Conservation (phyloP, 2,888 invertebrate species). For the Aphodius sticticus region DNA sequence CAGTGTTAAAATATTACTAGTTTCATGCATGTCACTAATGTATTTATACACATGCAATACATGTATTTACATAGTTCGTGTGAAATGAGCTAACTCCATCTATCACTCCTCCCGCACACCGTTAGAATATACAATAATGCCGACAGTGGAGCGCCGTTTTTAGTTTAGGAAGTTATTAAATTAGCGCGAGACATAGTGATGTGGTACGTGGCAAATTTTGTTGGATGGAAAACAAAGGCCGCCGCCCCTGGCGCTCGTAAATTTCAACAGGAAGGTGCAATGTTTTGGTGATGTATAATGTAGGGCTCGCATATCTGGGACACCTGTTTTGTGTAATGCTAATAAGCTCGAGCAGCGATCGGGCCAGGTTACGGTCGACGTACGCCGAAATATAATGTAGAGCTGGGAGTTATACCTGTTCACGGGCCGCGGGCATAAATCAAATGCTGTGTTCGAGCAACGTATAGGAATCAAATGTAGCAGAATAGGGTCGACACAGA, state of each 20-base stretch:
- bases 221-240: slow-evolving; percentile 4
- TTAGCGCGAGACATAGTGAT: background rate
- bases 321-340: slow-evolving; percentile 18
- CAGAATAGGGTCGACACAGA: slow-evolving; percentile 32
- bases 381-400: slow-evolving; percentile 4
- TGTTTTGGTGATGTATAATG: slow-evolving; percentile 15
- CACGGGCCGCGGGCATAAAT: background rate
- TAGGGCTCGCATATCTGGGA: slow-evolving; percentile 14
- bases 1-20: background rate
- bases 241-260: slow-evolving; percentile 13
- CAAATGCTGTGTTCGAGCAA: background rate
- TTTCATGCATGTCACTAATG: background rate
- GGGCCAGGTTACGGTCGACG: background rate
- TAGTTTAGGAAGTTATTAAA: background rate
- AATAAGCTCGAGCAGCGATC: background rate
- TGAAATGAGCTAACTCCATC: background rate
- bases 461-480: slow-evolving; percentile 30
- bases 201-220: background rate
- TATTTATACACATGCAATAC: background rate
- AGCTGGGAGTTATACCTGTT: background rate
- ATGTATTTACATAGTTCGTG: background rate
- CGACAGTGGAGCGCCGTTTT: background rate
- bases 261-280: slow-evolving; percentile 16
- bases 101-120: background rate
- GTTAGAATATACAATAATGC: background rate